A percentile compares a stretch with the other conserved stretches of the same genome.
Conservation (phyloP, 2,797 vertebrate species). For the Parotocinclus haroldoi region DNA sequence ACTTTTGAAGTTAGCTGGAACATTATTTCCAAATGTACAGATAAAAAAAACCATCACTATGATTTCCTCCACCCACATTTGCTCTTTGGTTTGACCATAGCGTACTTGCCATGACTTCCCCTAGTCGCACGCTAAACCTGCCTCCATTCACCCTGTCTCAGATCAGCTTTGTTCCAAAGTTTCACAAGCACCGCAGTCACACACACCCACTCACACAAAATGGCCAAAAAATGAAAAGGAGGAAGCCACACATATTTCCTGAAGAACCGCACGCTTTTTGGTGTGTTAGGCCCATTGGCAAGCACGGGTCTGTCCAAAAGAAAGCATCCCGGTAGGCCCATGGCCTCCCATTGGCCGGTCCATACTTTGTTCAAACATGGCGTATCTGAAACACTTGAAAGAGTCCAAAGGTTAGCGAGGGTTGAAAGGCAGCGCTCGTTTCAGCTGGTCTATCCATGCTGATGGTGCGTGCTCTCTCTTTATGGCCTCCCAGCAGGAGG, state of each 20-base stretch:
- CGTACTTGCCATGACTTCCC: slow-evolving; percentile 46
- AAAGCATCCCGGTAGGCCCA: slow-evolving; percentile 45
- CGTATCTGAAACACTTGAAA: slow-evolving; percentile 55
- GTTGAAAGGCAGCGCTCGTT: slow-evolving; percentile 43
- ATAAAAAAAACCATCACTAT: too few relatives aligned
- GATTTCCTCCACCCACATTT: too few relatives aligned
- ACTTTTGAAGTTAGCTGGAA: too few relatives aligned
- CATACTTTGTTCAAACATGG: slow-evolving; percentile 46
- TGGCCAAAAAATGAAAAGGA: slow-evolving; percentile 30
- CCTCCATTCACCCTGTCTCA: slow-evolving; percentile 63
- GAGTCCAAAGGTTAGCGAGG: slow-evolving; percentile 48
- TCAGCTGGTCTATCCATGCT: slow-evolving; percentile 72
- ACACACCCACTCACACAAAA: slow-evolving; percentile 48
- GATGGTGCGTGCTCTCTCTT: slow-evolving; percentile 61
- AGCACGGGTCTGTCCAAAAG: slow-evolving; percentile 40
- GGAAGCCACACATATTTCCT: slow-evolving; percentile 33
- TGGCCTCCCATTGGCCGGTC: slow-evolving; percentile 46
- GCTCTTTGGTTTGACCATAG: slow-evolving; percentile 51
- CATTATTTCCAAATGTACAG: too few relatives aligned
- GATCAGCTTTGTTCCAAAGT: slow-evolving; percentile 65
- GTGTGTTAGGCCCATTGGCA: slow-evolving; percentile 42
- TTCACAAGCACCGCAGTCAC: slow-evolving; percentile 67
- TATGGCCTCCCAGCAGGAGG: slow-evolving; percentile 67
- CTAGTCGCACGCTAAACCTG: slow-evolving; percentile 56
- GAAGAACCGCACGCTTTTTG: slow-evolving; percentile 35